Base-by-base conservation (phyloP, 2,888 invertebrate genomes). In the Polyommatus icarus region DNA sequence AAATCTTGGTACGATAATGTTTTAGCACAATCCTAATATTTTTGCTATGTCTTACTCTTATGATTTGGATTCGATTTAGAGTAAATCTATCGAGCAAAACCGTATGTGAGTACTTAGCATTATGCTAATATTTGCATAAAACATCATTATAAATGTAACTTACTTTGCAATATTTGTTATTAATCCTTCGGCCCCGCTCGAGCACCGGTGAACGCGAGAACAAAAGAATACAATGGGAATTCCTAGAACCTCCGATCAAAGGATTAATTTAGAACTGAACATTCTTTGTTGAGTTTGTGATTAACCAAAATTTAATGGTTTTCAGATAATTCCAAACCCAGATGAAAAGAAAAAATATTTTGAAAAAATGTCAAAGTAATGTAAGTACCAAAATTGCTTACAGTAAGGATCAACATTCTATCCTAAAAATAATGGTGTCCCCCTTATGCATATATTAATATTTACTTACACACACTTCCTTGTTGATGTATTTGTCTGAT, bases 281-380 rank as follows among this genome's bases (percentile, higher is more conserved):
- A 61, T 24, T 61, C 20, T 20, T 20, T 61, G 61, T 20, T 4
- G 20, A 59, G 0, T 24, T n/a, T 24, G 24, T 24, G 18, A 24
- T 12, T 61, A 61, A 20, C 8, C 4, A 59, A 8, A 20, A 24
- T 20, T 20, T 32, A 20, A 46, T 54, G 36, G 84, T 79, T 95
- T 96, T 80, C 94, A 97, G 97, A 97, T 97, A 82, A 97, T 97
- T 84, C 97, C 97, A 3, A 97, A 97, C 87, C 97, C 97, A 20
- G 95, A 95, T 81, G 97, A 96, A 85, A 97, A 97, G 89, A 96
- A 96, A 84, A 97, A 97, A 86, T 97, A 97, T 88, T 97, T 97
- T 89, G 95, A 96, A 84, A 97, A 96, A 86, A 91, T 95, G 80
- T 86, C 93, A 61, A 92, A 91, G 36, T 79, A 78, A 77, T 54